Evolutionary conservation across 2,113 vertebrate genomes (phyloP), one percentile per base, ranked within the genome.

Genomic region (Amphilophus citrinellus): DNA sequence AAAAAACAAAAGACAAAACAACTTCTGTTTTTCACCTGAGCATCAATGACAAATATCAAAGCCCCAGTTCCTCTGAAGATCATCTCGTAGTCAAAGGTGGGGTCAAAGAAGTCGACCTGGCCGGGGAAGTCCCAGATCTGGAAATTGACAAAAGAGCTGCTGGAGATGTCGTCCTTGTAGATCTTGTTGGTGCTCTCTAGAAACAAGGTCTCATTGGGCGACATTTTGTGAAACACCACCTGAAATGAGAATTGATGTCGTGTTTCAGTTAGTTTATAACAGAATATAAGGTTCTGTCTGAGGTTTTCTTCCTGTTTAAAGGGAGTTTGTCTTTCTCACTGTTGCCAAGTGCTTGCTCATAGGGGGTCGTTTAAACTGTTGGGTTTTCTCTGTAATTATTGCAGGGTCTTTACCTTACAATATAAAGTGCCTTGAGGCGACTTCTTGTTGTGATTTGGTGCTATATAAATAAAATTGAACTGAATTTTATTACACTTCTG

Each of bases 221-320:
- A 99, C 98, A 99, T 99, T 96, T 99, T 99, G 93, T 99, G 98
- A 94, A 99, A 99, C 71, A 99, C 98, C 93, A 99, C 98, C 98
- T 99, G 84, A 37, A 93, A 93, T 6, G 3, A 85, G 15, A 90
- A 47, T 35, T 13, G 53, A 37, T 10, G 6, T n/a, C 15, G n/a
- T 61, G 47, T 61, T 75, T 79, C n/a, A 57, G 61, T 42, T 27
- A 27, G 27, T 27, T 27, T 27, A 27, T 27, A 82, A 50, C 47
- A 17, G 13, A 50, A 50, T 50, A 50, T 37, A 37, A 37, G 35
- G 35, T 37, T 37, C 6, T 37, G 35, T 7, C 7, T 2, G 35
- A 37, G 35, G 8, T 27, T 8, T 37, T 37, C 7, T 37, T 37
- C 35, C 35, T 37, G 35, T 37, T 37, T 7, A 37, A 37, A 37